Conservation (phyloP, 2,113 vertebrate species). For the Xenotilapia longispinis region DNA sequence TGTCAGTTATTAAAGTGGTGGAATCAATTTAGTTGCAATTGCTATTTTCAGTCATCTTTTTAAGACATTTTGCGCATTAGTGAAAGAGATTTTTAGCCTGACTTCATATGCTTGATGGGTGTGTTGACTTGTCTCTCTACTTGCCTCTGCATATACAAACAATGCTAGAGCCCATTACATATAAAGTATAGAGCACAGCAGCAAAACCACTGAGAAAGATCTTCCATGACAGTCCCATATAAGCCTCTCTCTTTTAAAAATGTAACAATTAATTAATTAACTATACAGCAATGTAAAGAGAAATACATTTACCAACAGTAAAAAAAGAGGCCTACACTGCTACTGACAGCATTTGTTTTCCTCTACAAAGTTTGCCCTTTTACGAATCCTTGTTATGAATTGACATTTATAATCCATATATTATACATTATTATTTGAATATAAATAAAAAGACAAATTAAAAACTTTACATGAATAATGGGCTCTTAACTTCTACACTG, state of each 20-base stretch:
- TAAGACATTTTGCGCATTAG: background rate
- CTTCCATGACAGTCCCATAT: background rate
- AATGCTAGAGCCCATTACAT: background rate
- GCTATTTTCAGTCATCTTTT: background rate
- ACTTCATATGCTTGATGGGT: background rate
- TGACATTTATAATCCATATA: background rate
- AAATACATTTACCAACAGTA: background rate
- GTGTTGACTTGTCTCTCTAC: background rate
- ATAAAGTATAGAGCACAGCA: background rate
- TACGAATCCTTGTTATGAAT: background rate
- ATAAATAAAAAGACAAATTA: background rate
- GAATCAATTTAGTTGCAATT: background rate
- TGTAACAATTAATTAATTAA: slow-evolving; percentile 49
- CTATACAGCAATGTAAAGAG: slow-evolving; percentile 25
- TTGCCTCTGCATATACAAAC: background rate
- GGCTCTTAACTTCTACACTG: background rate
- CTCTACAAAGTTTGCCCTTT: background rate
- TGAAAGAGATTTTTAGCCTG: background rate
- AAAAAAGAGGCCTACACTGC: background rate
- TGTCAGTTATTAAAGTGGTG: background rate
- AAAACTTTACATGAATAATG: background rate
- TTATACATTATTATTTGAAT: background rate
- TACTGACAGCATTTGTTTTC: background rate
- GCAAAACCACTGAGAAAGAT: background rate
- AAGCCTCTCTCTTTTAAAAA: background rate